phyloP scores from a whole-genome alignment of 2,888 invertebrate species.

The Hirtodrosophila duncani region DNA sequence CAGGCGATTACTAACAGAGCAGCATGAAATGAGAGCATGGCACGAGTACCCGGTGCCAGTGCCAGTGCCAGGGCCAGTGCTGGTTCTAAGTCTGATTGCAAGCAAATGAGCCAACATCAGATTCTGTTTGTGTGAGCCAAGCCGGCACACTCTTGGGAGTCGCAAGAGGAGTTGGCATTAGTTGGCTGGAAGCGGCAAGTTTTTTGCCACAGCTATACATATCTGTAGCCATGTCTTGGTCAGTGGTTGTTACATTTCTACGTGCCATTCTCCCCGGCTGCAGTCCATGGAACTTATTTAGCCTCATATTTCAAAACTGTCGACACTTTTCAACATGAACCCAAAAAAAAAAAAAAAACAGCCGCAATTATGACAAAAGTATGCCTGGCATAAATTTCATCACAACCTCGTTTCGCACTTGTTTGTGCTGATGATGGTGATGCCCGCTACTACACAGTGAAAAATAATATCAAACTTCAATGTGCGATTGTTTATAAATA shows the following conservation, averaged over 20 bases:
- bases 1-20: not conserved
- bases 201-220: no score
- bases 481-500: no score
- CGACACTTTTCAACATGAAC: slow-evolving; percentile 55
- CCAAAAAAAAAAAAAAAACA: slow-evolving; percentile 35
- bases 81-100: no score
- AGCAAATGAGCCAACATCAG: no score
- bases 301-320: slow-evolving; percentile 69
- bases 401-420: slow-evolving; percentile 60
- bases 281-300: slow-evolving; percentile 30
- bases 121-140: no score
- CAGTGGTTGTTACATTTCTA: slow-evolving; percentile 56
- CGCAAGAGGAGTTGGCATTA: slow-evolving; percentile 1
- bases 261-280: not conserved
- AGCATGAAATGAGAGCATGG: not conserved
- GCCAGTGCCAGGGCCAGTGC: slow-evolving; percentile 36
- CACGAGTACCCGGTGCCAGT: not conserved
- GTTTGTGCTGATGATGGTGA: slow-evolving; percentile 32
- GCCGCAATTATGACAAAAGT: slow-evolving; percentile 71
- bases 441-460: not conserved
- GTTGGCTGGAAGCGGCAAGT: not conserved
- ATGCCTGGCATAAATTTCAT: slow-evolving; percentile 66
- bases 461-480: no score
- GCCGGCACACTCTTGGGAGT: slow-evolving; percentile 26
- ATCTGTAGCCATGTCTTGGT: no score